Percentiles rank a stretch among this genome's conserved stretches.
These are phyloP conservation scores for Xanthia togata DNA, from an alignment of 2,888 invertebrate genomes.

Conservation along the genomic window DNA sequence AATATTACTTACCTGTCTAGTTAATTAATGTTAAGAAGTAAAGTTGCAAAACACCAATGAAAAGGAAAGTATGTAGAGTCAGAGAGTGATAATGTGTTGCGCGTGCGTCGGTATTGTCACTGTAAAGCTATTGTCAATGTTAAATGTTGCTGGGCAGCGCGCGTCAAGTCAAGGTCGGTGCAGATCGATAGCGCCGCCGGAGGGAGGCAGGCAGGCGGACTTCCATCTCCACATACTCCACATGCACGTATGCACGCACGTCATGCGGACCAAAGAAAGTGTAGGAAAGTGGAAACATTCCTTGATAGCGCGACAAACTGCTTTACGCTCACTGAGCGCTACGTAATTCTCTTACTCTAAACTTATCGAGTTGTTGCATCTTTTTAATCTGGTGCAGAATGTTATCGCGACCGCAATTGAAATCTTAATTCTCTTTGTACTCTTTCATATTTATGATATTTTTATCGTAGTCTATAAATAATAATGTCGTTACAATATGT, in stretches of 20 bases:
- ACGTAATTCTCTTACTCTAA: conserved; percentile 60
- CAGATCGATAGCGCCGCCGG: conserved; percentile 80
- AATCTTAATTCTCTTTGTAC: conserved; percentile 14
- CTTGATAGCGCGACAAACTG: conserved; percentile 76
- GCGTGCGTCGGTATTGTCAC: conserved; percentile 84
- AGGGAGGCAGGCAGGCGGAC: conserved; percentile 72
- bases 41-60: conserved; percentile 62
- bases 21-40: conserved; percentile 1
- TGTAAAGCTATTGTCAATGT: conserved; percentile 81
- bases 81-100: conserved; percentile 74
- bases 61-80: conserved; percentile 76
- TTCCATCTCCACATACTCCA: conserved; percentile 72
- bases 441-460: conserved; percentile 16
- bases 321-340: conserved; percentile 73
- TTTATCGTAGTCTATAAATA: conserved; percentile 34
- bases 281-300: conserved; percentile 87
- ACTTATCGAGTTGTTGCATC: conserved; percentile 65
- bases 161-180: conserved; percentile 86
- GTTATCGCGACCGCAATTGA: conserved; percentile 54
- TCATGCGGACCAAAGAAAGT: conserved; percentile 83
- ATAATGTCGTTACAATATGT: conserved; percentile 48
- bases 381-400: conserved; percentile 62
- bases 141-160: conserved; percentile 82
- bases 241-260: conserved; percentile 81
- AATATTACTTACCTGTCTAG: neutral